Evolutionary conservation across 1,140 invertebrate genomes (phyloP), one percentile per base, ranked within the genome.

Genomic region (Zaprionus capensis): DNA sequence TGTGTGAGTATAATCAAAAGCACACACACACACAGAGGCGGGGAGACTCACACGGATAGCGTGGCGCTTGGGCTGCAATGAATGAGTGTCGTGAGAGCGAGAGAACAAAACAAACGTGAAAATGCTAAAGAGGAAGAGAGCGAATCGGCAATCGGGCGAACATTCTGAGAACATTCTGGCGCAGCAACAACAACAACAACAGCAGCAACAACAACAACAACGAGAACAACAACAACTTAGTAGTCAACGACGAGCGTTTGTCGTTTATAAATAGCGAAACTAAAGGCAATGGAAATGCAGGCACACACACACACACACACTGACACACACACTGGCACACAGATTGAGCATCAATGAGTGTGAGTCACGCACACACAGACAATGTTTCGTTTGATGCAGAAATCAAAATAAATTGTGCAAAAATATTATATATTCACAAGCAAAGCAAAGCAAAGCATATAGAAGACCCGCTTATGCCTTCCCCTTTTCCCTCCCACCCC

Each of bases 201-300:
- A 56, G 20, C 26, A 61, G 11, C 28, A 69, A 28, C 15, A 69
- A 28, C 15, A 56, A 22, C 28, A 61, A 15, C 22, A 55, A 44
- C 31, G 62, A 31, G 12, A 56, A 22, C 28, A 61, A 15, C 22
- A 55, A 44, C 49, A 44, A 61, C 20, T 20, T 51, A 22, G 49
- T 31, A 34, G 28, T 28, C 55, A 58, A 38, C 53, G 58, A 38
- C 62, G 38, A 38, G 31, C 58, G 56, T 69, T 63, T 71, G 53
- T 44, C 68, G 66, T 85, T 88, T 82, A 86, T 87, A 87, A 86
- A 86, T 86, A 86, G 78, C 72, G 74, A 81, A 79, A 76, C 81
- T 76, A 70, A 80, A 79, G 59, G 58, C 64, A 65, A 61, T 63
- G 36, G 38, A 55, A 75, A 57, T 77, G 59, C 75, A 73, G 38